These are phyloP conservation scores for Drosophila sp. DNA, from an alignment of 1,140 invertebrate genomes.

Conservation along the genomic window DNA sequence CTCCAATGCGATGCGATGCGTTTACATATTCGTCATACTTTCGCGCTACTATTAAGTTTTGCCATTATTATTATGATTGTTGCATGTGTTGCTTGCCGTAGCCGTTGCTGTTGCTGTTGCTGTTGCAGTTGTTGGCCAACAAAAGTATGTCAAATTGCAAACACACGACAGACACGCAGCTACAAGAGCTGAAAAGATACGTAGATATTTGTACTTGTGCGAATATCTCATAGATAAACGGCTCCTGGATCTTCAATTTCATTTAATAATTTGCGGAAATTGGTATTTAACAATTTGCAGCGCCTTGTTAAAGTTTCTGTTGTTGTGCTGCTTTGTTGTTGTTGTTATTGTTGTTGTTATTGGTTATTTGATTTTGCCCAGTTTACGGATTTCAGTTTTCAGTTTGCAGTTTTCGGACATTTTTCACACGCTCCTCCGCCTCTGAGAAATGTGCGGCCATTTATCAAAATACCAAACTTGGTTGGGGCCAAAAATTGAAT, in stretches of 20 bases:
- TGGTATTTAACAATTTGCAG: conserved; percentile 79
- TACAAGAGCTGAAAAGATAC: conserved; percentile 47
- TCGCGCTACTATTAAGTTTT: conserved; percentile 78
- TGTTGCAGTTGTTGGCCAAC: conserved; percentile 43
- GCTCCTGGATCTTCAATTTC: conserved; percentile 75
- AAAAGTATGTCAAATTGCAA: conserved; percentile 82
- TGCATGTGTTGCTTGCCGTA: conserved; percentile 42
- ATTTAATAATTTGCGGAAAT: conserved; percentile 83
- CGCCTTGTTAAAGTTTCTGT: conserved; percentile 69
- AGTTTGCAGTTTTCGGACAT: conserved; percentile 37
- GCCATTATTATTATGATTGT: conserved; percentile 80
- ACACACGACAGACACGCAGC: conserved; percentile 64
- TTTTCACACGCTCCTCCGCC: conserved; percentile 76
- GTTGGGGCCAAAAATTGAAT: conserved; percentile 73
- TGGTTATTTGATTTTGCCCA: conserved; percentile 23
- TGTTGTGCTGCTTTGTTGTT: background rate
- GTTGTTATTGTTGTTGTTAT: background rate
- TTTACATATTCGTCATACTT: conserved; percentile 83
- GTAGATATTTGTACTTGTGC: conserved; percentile 48
- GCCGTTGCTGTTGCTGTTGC: conserved; percentile 7
- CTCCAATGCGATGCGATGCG: conserved; percentile 27
- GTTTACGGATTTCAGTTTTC: conserved; percentile 8
- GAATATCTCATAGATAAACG: conserved; percentile 60
- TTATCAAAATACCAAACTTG: conserved; percentile 55
- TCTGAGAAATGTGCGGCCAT: conserved; percentile 67